phyloP scores from a whole-genome alignment of 1,140 invertebrate species.

The Solenopsis fugax region DNA sequence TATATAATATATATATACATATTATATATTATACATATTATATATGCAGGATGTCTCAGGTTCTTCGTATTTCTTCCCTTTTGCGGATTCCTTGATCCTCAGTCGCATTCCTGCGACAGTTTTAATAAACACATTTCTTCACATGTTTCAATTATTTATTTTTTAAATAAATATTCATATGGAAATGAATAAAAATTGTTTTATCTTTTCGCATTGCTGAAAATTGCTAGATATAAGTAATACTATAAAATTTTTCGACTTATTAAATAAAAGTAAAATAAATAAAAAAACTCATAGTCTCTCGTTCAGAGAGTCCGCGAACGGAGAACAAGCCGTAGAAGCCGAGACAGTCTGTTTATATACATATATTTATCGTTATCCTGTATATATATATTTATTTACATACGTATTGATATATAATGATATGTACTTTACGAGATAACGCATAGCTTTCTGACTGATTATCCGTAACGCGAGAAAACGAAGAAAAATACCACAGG shows the following conservation, averaged over 20 bases:
- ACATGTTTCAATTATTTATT: neutral
- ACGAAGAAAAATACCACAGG: constrained; percentile 42
- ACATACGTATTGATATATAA: constrained; percentile 82
- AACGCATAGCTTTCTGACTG: constrained; percentile 85
- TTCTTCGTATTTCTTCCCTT: neutral
- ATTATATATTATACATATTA: constrained; percentile 68
- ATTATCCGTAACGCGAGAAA: constrained; percentile 83
- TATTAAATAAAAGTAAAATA: neutral
- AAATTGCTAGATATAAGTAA: neutral
- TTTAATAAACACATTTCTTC: neutral
- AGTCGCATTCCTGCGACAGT: neutral
- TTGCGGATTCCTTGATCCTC: neutral
- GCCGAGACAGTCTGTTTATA: constrained; percentile 68
- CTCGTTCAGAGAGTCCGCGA: neutral
- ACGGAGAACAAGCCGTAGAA: neutral
- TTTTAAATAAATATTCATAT: neutral
- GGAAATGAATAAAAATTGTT: neutral
- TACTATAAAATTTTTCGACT: neutral
- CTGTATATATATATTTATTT: constrained; percentile 81
- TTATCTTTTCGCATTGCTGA: neutral
- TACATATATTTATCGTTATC: constrained; percentile 67
- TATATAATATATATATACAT: constrained; percentile 72
- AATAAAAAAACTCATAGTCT: neutral
- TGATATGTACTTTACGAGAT: constrained; percentile 76
- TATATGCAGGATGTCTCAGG: constrained; percentile 41